Evolutionary conservation across 2,797 vertebrate genomes (phyloP).

Genomic region (Gambelia wislizenii): DNA sequence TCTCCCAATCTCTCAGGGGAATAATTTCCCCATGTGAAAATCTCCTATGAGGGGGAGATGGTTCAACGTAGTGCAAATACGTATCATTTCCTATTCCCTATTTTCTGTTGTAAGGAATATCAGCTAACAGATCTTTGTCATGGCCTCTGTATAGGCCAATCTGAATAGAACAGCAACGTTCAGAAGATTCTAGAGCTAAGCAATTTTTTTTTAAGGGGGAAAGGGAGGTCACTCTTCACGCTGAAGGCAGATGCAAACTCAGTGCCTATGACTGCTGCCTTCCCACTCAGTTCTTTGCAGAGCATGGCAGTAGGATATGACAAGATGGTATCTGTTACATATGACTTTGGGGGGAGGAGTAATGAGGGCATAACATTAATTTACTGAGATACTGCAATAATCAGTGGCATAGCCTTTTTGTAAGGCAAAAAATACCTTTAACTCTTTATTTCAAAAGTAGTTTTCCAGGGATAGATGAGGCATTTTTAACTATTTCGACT

Average conservation of each 20-base stretch:
- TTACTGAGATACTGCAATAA: background rate
- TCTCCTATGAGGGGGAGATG: background rate
- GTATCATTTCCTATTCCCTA: conserved; percentile 52
- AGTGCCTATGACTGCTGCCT: background rate
- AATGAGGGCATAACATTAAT: too few species aligned
- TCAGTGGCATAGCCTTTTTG: background rate
- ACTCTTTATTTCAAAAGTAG: too few species aligned
- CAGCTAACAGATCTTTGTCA: conserved; percentile 28
- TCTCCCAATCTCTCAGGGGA: too few species aligned
- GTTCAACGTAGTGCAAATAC: conserved; percentile 41
- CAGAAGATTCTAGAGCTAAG: background rate
- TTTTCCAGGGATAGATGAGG: too few species aligned
- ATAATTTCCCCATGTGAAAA: too few species aligned
- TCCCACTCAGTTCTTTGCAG: background rate
- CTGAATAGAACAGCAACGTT: background rate
- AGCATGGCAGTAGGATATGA: too few species aligned
- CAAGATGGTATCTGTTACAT: too few species aligned
- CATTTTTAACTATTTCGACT: too few species aligned
- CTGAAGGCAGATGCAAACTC: background rate
- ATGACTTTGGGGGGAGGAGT: too few species aligned
- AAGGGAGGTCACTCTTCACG: too few species aligned
- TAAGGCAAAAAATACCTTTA: too few species aligned
- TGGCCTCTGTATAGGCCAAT: background rate
- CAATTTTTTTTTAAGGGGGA: background rate
- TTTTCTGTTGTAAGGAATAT: conserved; percentile 59